Base-by-base conservation (phyloP, 2,113 vertebrate genomes). In the Coracopsis vasa region DNA sequence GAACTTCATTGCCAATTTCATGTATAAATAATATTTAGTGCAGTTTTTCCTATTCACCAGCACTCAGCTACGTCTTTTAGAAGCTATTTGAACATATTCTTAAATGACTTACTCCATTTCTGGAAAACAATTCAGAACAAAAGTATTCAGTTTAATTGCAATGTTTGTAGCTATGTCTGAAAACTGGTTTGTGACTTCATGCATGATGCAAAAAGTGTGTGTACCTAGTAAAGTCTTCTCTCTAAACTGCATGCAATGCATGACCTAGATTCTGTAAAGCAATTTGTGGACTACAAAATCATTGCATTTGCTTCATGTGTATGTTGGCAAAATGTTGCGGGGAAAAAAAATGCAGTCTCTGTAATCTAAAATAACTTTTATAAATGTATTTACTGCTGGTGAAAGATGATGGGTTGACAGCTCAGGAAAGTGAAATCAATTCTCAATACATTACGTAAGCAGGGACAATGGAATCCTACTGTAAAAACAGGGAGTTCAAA, bases 171-270 rank as follows among this genome's bases (percentile, higher is more conserved):
- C 62, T 61, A 80, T 73, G 88, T 94, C 78, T 69, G 60, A 89
- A 82, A 92, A 95, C 25, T 87, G 60, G 85, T 96, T 60, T 86
- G 62, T 92, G 44, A 93, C 80, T 85, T 94, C 92, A 41, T 96
- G 97, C 97, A 98, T 98, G 97, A 93, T 66, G 93, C 94, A 94
- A 97, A 96, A 97, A 93, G 94, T 96, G 56, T 97, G 90, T 94
- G 79, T 88, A 95, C 33, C 33, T 80, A 61, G 78, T 97, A 96
- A 93, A 92, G 85, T 93, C 58, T 82, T 60, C 28, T 93, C 45
- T 88, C 79, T 77, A 50, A 94, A 92, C 42, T 97, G 98, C 98
- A 98, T 98, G 98, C 92, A 92, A 62, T 97, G 98, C 98, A 98
- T 98, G 98, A 92, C 37, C 71, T 88, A 47, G 60, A 85, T 91